Percentiles rank a stretch among this genome's conserved stretches.
Evolutionary conservation across 2,888 invertebrate genomes (phyloP).

Genomic region (Dione vanillae): DNA sequence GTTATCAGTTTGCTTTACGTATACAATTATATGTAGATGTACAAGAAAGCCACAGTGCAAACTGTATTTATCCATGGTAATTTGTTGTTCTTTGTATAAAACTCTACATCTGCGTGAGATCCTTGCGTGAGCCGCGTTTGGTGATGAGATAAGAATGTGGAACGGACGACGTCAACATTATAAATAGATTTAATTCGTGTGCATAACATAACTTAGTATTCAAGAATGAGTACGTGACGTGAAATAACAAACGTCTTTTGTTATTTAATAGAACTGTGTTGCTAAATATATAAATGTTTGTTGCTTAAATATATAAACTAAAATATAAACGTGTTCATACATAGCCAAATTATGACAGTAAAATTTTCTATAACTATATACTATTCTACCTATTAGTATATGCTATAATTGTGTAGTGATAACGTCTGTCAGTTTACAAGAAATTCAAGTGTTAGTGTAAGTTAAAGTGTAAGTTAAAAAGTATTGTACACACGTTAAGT

Average conservation of each 20-base stretch:
- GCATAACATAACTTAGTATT: slow-evolving; percentile 66
- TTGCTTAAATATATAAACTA: neutral
- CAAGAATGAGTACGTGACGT: slow-evolving; percentile 66
- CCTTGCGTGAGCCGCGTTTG: slow-evolving; percentile 58
- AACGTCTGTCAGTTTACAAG: neutral
- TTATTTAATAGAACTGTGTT: slow-evolving; percentile 51
- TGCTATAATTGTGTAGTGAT: neutral
- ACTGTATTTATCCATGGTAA: slow-evolving; percentile 5
- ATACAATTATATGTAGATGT: neutral
- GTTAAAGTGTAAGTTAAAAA: neutral
- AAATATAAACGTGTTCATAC: neutral
- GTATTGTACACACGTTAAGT: neutral
- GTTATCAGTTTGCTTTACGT: neutral
- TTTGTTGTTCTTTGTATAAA: slow-evolving; percentile 31
- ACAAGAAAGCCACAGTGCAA: neutral
- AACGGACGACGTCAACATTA: slow-evolving; percentile 76
- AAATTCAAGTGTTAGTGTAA: neutral
- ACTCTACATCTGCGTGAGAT: slow-evolving; percentile 63
- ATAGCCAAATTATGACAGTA: slow-evolving; percentile 4
- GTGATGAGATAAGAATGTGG: slow-evolving; percentile 79
- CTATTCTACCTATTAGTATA: too few species aligned
- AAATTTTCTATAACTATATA: too few species aligned
- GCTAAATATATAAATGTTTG: slow-evolving; percentile 23
- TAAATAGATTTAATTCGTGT: slow-evolving; percentile 80
- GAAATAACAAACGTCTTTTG: slow-evolving; percentile 53